phyloP scores from a whole-genome alignment of 2,113 vertebrate species.

The Corythornis vintsioides region DNA sequence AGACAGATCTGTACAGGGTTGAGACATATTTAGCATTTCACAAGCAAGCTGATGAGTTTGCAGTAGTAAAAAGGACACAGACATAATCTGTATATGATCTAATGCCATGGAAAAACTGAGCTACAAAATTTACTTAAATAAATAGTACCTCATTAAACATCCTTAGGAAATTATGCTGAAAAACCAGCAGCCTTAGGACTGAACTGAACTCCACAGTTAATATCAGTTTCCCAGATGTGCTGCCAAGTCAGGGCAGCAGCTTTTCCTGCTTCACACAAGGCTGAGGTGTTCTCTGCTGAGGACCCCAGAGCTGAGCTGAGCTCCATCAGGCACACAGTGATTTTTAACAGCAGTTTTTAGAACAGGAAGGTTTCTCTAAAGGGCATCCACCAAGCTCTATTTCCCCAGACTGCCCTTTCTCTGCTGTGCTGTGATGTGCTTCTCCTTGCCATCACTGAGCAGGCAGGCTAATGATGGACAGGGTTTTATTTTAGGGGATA shows the following conservation, averaged over 20 bases:
- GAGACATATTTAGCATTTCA: not conserved
- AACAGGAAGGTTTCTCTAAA: not conserved
- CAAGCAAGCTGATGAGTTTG: not conserved
- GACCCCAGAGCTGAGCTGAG: not conserved
- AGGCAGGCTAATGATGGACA: accelerated
- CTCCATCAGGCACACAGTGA: not conserved
- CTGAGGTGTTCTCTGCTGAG: not conserved
- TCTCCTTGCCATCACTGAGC: not conserved
- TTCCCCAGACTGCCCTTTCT: not conserved
- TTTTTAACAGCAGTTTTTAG: not conserved
- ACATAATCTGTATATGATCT: not conserved
- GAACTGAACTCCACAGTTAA: not conserved
- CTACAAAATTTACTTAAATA: not conserved
- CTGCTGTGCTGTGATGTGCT: not conserved
- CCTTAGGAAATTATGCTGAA: not conserved
- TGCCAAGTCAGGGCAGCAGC: not conserved
- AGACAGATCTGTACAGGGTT: not conserved
- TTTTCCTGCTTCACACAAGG: not conserved
- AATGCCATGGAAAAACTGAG: not conserved
- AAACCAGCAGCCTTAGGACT: not conserved
- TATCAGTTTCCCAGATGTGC: not conserved
- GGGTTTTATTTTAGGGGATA: not conserved
- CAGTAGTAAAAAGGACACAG: not conserved
- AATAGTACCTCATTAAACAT: not conserved
- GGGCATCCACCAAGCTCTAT: not conserved